These are phyloP conservation scores for Caiman crocodilus DNA, from an alignment of 2,797 vertebrate species.

Conservation along the genomic window DNA sequence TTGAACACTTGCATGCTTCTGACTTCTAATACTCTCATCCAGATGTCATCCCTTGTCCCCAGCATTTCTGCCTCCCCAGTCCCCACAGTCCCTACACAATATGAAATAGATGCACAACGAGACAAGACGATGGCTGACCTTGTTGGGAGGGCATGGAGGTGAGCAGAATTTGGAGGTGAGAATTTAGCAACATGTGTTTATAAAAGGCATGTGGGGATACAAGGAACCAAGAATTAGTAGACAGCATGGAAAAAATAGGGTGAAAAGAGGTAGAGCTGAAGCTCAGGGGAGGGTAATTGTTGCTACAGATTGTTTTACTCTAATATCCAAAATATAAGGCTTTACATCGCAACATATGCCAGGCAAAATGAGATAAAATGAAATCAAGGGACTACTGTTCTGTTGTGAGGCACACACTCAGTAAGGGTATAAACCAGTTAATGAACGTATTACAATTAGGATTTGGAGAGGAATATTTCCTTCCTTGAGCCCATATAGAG, in stretches of 20 bases:
- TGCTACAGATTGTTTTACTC: constrained; percentile 51
- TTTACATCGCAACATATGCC: constrained; percentile 50
- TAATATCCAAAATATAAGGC: constrained; percentile 46
- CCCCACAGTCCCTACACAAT: neutral
- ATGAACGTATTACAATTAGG: constrained; percentile 31
- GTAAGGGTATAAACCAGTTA: constrained; percentile 46
- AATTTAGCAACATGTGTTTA: neutral
- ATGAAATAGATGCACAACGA: neutral
- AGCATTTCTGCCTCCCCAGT: neutral
- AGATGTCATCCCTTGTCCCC: neutral
- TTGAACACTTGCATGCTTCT: no score
- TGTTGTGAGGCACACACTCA: constrained; percentile 27
- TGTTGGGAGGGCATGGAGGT: neutral
- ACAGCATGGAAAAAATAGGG: neutral
- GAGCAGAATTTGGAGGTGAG: neutral
- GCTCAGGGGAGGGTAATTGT: constrained; percentile 52
- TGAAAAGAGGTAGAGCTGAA: constrained; percentile 34
- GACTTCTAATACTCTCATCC: neutral
- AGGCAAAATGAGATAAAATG: constrained; percentile 44
- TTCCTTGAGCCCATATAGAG: neutral
- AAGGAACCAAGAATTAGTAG: no score
- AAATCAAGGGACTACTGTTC: constrained; percentile 53
- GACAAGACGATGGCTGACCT: neutral
- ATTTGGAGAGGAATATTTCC: neutral
- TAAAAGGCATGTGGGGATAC: no score